Evolutionary conservation across 2,797 vertebrate genomes (phyloP).

Genomic region (Lacerta viridis): DNA sequence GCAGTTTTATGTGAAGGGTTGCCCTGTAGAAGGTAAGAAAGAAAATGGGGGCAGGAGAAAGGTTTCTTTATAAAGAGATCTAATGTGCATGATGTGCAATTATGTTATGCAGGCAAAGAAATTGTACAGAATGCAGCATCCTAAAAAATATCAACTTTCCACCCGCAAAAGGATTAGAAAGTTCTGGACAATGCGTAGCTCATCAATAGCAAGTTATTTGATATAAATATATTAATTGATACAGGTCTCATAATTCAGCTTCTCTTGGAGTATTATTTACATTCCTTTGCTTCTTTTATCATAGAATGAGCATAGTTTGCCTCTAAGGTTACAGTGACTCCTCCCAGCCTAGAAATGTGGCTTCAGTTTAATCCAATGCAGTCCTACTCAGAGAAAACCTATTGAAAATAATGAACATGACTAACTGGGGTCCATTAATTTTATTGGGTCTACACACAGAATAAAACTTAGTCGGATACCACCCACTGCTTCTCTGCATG

Average conservation of each 20-base stretch:
- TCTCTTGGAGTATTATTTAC: background rate
- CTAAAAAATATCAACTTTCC: background rate
- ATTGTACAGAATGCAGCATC: background rate
- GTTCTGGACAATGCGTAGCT: background rate
- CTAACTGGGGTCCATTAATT: too few species aligned
- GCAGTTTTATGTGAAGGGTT: background rate
- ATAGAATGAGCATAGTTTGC: background rate
- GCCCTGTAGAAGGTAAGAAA: background rate
- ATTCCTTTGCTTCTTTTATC: background rate
- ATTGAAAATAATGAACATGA: too few species aligned
- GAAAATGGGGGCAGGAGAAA: background rate
- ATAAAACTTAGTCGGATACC: too few species aligned
- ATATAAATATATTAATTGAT: background rate
- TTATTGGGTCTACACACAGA: too few species aligned
- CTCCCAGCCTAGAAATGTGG: background rate
- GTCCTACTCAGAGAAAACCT: too few species aligned
- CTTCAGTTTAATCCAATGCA: too few species aligned
- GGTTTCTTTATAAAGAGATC: background rate
- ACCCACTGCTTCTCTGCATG: background rate
- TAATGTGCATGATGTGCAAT: background rate
- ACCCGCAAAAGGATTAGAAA: background rate
- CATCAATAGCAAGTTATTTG: background rate
- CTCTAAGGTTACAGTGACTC: background rate
- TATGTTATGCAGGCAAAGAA: background rate
- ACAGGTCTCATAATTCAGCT: background rate